Base-by-base conservation (phyloP, 2,888 invertebrate genomes). In the Lycophotia porphyrea region DNA sequence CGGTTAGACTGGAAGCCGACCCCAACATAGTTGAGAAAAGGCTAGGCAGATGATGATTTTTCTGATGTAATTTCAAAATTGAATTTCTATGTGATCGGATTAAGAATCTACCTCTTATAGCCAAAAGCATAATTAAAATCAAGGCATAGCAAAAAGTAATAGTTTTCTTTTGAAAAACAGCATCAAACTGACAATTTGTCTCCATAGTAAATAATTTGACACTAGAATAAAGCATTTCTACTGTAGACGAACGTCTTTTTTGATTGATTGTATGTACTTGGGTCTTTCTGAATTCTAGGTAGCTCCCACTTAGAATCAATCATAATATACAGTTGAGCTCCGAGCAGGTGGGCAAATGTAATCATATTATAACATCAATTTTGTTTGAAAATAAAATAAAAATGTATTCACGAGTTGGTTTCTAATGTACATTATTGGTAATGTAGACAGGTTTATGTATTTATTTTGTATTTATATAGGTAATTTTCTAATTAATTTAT, bases 261-360 rank as follows among this genome's bases (percentile, higher is more conserved):
- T 76, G 76, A 82, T 82, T 73, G 73, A 82, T 82, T 73, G 18
- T 61, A 63, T 63, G 52, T 71, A 71, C 78, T 71, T 71, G 9
- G 31, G 52, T 36, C 68, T 70, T 70, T 72, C 7, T 31, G 21
- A 71, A 83, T 80, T 80, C 76, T 74, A 80, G 71, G 34, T 58
- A 71, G 73, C 58, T 58, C 52, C 49, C 55, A 36, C 5, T 67
- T 83, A 61, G 13, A 73, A 82, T 82, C 76, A 68, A 76, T 82
- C 82, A 82, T 73, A 80, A 73, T 74, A 60, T 75, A 27, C 44
- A 39, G 65, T 52, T n/a, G 31, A 71, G 55, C 55, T 66, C 21
- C 9, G 58, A 44, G 27, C 36, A 65, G 61, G 65, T 52, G 66
- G 60, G 47, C 44, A 69, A 82, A 82, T 44, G 39, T 60, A 68